phyloP scores from a whole-genome alignment of 1,140 invertebrate genomes.

The Mamestra configurata region DNA sequence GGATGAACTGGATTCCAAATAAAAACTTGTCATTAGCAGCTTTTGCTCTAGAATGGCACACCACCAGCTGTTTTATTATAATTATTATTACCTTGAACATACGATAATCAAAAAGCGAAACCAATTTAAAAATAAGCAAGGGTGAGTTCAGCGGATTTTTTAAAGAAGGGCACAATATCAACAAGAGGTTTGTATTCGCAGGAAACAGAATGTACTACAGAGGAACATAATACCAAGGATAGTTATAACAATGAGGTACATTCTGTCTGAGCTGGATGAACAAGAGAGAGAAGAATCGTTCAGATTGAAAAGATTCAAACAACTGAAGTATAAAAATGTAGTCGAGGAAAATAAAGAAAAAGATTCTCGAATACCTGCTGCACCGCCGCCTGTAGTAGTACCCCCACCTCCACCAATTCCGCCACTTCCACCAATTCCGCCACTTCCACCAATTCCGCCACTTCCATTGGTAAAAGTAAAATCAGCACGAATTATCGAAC shows the following conservation, averaged over 20 bases:
- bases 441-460: too few species aligned
- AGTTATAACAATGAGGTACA: slow-evolving; percentile 54
- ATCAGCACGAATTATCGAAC: too few species aligned
- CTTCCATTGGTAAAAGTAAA: too few species aligned
- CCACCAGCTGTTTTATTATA: too few species aligned
- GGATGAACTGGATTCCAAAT: too few species aligned
- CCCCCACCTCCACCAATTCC: too few species aligned
- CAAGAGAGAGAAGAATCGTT: slow-evolving; percentile 64
- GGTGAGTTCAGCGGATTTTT: slow-evolving; percentile 61
- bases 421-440: too few species aligned
- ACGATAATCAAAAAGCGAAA: too few species aligned
- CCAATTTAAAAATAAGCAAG: slow-evolving; percentile 40
- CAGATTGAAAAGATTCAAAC: slow-evolving; percentile 64
- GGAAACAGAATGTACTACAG: slow-evolving; percentile 69
- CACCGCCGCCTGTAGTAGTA: too few species aligned
- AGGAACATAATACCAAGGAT: slow-evolving; percentile 67
- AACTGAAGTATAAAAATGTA: slow-evolving; percentile 49
- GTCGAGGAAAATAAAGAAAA: not conserved
- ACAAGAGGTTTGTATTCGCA: slow-evolving; percentile 65
- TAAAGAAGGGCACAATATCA: slow-evolving; percentile 30
- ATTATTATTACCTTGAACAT: too few species aligned
- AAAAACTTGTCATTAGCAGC: too few species aligned
- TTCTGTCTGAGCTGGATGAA: slow-evolving; percentile 60
- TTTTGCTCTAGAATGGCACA: too few species aligned
- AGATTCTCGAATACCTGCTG: not conserved